Percentiles rank a stretch among this genome's conserved stretches.
phyloP scores from a whole-genome alignment of 2,113 vertebrate genomes.

The Dromaius novaehollandiae region DNA sequence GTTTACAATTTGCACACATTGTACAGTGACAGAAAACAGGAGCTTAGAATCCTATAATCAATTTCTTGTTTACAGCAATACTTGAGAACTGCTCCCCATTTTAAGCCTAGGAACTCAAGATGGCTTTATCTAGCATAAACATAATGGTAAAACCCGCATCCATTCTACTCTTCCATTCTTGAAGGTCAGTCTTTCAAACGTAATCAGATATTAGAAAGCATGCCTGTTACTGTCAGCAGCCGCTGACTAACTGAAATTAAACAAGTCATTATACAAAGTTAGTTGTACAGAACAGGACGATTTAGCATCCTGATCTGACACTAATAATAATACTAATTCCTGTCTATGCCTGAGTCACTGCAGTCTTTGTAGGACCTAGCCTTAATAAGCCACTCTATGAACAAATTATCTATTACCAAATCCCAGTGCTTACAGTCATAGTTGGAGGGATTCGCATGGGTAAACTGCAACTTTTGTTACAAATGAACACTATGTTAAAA shows the following conservation, averaged over 20 bases:
- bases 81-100: neutral
- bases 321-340: neutral
- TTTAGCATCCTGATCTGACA: neutral
- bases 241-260: neutral
- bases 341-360: neutral
- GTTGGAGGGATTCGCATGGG: neutral
- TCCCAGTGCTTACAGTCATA: neutral
- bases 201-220: neutral
- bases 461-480: neutral
- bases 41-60: neutral
- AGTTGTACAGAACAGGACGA: neutral
- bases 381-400: neutral
- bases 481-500: neutral
- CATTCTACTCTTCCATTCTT: neutral
- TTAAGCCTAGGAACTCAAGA: neutral
- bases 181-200: neutral
- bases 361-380: neutral
- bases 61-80: neutral
- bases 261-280: accelerated
- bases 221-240: neutral
- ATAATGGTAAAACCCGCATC: neutral
- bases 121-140: neutral
- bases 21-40: neutral
- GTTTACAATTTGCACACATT: neutral
- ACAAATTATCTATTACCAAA: neutral